Percentiles rank a stretch among this genome's conserved stretches.
Evolutionary conservation across 2,797 vertebrate species (phyloP).

Genomic region (Sebastes nivosus): DNA sequence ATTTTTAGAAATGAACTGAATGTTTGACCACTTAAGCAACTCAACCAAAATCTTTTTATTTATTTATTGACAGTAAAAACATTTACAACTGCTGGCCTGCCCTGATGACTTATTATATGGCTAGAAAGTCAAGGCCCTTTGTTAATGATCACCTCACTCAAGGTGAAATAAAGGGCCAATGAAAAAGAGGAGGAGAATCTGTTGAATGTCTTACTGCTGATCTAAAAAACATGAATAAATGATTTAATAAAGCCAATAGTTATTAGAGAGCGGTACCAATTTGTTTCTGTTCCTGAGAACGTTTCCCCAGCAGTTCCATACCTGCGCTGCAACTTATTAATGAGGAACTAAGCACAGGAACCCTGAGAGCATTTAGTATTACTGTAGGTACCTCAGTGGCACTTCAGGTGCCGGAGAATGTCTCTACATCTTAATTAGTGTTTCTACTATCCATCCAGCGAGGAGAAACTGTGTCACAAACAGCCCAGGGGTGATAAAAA

Average conservation of each 20-base stretch:
- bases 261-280: neutral
- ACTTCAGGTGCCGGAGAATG: slow-evolving; percentile 32
- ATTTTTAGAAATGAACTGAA: neutral
- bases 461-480: slow-evolving; percentile 47
- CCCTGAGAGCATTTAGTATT: slow-evolving; percentile 11
- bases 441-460: slow-evolving; percentile 17
- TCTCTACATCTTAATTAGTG: slow-evolving; percentile 66
- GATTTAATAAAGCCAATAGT: neutral
- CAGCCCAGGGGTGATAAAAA: slow-evolving; percentile 59
- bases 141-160: neutral
- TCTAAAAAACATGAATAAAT: slow-evolving; percentile 1
- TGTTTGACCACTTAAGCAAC: neutral
- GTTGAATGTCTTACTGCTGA: neutral
- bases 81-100: neutral
- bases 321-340: slow-evolving; percentile 18
- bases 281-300: neutral
- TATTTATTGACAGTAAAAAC: neutral
- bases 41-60: neutral
- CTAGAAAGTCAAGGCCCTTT: neutral
- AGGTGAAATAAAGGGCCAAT: slow-evolving; percentile 10
- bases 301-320: slow-evolving; percentile 1
- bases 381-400: slow-evolving; percentile 14
- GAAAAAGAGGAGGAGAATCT: neutral
- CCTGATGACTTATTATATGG: neutral
- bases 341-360: slow-evolving; percentile 10